Conservation (phyloP, 2,888 invertebrate genomes). For the Ligdia adustata region DNA sequence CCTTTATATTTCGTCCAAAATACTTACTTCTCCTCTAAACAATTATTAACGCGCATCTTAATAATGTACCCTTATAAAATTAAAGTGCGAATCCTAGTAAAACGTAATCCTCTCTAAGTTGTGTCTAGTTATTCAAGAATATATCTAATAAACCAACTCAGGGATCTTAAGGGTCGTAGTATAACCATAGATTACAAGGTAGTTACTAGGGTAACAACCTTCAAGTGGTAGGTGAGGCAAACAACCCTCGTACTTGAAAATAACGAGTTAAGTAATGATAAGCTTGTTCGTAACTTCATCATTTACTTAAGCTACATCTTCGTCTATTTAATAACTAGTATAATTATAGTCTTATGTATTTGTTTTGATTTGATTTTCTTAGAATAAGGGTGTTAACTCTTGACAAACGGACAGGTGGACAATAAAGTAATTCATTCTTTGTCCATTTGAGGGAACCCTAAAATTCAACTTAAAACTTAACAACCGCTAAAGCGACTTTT, state of each 20-base stretch:
- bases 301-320: too few species aligned
- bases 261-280: constrained; percentile 7
- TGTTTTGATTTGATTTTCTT: too few species aligned
- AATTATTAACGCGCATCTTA: constrained; percentile 4
- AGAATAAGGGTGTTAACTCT: too few species aligned
- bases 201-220: not conserved
- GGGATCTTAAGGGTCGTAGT: constrained; percentile 7
- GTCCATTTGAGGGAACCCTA: too few species aligned
- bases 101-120: constrained; percentile 15
- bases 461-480: too few species aligned
- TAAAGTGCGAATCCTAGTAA: constrained; percentile 12
- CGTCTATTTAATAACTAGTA: too few species aligned
- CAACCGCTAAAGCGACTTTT: too few species aligned
- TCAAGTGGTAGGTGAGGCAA: constrained; percentile 2
- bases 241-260: constrained; percentile 4
- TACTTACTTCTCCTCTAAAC: too few species aligned
- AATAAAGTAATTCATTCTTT: too few species aligned
- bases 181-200: not conserved
- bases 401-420: too few species aligned
- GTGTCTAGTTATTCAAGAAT: constrained; percentile 16
- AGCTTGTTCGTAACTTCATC: not conserved
- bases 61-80: constrained; percentile 18
- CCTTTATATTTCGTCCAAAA: too few species aligned
- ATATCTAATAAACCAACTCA: constrained; percentile 17
- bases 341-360: too few species aligned